Evolutionary conservation across 2,888 invertebrate species (phyloP).

Genomic region (Camptogramma bilineatum): DNA sequence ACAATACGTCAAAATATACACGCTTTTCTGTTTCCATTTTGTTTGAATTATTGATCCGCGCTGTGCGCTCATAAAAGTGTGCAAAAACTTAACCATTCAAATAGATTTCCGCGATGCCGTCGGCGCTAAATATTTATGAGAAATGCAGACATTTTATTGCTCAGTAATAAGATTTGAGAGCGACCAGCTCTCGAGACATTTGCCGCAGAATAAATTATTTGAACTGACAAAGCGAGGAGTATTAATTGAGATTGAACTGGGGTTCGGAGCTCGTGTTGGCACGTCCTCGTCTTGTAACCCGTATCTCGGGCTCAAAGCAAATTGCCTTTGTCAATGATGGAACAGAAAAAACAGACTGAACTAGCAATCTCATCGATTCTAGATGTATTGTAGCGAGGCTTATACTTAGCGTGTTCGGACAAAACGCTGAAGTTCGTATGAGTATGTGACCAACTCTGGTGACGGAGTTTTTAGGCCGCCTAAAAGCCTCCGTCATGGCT

Average conservation of each 20-base stretch:
- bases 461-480: no score
- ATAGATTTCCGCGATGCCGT: slow-evolving; percentile 20
- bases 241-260: slow-evolving; percentile 22
- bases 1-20: no score
- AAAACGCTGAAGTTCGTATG: no score
- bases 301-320: background rate
- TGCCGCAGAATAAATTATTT: slow-evolving; percentile 26
- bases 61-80: background rate
- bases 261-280: background rate
- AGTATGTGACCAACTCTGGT: no score
- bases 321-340: background rate
- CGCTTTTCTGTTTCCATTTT: background rate
- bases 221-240: slow-evolving; percentile 19
- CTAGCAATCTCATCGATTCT: background rate
- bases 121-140: slow-evolving; percentile 42
- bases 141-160: slow-evolving; percentile 43
- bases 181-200: slow-evolving; percentile 24
- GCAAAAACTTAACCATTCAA: slow-evolving; percentile 16
- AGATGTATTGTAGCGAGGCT: background rate
- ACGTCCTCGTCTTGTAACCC: background rate
- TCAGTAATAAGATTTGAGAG: slow-evolving; percentile 42
- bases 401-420: no score
- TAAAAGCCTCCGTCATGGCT: no score
- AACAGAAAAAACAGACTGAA: background rate
- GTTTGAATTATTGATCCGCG: background rate